Conservation (phyloP, 2,888 invertebrate genomes). For the Eledona agricola region DNA sequence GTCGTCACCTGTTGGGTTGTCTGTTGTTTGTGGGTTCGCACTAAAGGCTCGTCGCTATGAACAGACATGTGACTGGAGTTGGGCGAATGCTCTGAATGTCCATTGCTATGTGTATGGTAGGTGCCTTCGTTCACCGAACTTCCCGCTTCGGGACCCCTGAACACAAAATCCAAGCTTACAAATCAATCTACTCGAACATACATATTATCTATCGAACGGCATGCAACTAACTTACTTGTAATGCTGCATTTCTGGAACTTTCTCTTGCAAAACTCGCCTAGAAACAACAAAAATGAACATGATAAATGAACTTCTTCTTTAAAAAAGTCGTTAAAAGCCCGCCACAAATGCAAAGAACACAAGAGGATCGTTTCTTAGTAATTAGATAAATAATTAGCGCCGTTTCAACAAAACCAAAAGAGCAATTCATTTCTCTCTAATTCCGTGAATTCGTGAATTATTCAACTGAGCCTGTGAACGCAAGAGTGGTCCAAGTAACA, state of each 20-base stretch:
- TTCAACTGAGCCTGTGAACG: too few species aligned
- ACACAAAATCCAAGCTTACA: conserved; percentile 31
- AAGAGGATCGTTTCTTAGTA: conserved; percentile 3
- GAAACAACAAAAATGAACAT: conserved; percentile 60
- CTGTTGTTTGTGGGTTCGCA: conserved; percentile 73
- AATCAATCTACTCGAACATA: conserved; percentile 22
- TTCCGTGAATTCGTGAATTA: conserved; percentile 33
- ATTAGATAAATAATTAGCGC: conserved; percentile 8
- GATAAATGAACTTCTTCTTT: conserved; percentile 41
- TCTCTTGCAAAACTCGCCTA: conserved; percentile 72
- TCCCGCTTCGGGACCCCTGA: conserved; percentile 55
- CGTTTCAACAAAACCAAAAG: conserved; percentile 1
- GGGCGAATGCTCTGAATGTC: conserved; percentile 72
- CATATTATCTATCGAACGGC: conserved; percentile 32
- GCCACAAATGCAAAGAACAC: too few species aligned
- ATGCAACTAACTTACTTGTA: conserved; percentile 67
- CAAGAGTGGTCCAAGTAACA: too few species aligned
- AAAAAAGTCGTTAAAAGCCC: neutral
- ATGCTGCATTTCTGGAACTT: conserved; percentile 72
- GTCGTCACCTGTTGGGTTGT: conserved; percentile 77
- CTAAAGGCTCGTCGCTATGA: conserved; percentile 66
- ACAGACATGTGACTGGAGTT: conserved; percentile 67
- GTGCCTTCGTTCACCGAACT: conserved; percentile 55
- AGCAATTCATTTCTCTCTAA: too few species aligned
- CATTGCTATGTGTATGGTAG: conserved; percentile 68